Evolutionary conservation across 2,888 invertebrate genomes (phyloP), one percentile per base, ranked within the genome.

Genomic region (Deilephila porcellus): DNA sequence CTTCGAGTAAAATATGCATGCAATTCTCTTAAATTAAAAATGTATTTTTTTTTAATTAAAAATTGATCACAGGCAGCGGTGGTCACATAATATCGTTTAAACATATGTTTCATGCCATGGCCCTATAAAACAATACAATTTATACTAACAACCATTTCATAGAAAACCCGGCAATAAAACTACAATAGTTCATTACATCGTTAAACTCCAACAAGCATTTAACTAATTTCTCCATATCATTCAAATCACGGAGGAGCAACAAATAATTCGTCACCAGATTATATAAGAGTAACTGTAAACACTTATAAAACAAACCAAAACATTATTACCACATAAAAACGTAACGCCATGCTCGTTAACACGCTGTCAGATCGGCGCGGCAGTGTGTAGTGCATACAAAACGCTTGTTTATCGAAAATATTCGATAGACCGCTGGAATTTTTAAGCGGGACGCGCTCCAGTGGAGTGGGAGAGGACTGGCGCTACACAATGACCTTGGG

Each of bases 341-440:
- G 59, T 59, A 37, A 73, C 72, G 59, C 20, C 25, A 19, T 7
- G 60, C 37, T 60, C 62, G 71, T 71, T 71, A 74, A 74, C 73
- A 70, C 45, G 62, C 56, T 32, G 34, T 63, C 53, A 62, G 25
- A 74, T 74, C 34, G 71, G 62, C 53, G 70, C 37, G 34, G 37
- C 37, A 4, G 60, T 37, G 71, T 74, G 70, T 71, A 70, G 70
- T 71, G 73, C 60, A 74, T 74, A 71, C 73, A 62, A 71, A 74
- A 63, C 4, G 73, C 63, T 56, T 60, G 53, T 56, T 62, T 71
- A 71, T 74, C 73, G 71, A 71, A 71, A 20, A 74, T 74, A 62
- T 71, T 74, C 70, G 70, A 71, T 34, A 53, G 62, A 60, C 70
- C 70, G 62, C n/a, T 56, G 73, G 73, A 74, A 74, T 74, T 63